Evolutionary conservation across 2,797 vertebrate species (phyloP).

Genomic region (Gadopsis marmoratus): DNA sequence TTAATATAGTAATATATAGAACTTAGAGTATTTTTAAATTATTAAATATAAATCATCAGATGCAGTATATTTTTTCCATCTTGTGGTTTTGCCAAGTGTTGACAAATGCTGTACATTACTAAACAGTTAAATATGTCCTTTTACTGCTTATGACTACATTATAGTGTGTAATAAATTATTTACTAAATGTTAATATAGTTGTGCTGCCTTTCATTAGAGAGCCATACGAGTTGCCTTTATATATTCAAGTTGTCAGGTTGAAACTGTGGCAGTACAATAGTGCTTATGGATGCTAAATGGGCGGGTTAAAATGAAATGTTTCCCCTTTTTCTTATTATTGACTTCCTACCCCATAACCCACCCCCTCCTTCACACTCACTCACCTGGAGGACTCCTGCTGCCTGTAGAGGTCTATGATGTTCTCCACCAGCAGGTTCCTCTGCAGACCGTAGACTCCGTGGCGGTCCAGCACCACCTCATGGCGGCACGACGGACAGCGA

Average conservation of each 20-base stretch:
- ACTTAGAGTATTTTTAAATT: background rate
- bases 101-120: background rate
- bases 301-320: background rate
- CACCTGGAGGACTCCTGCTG: conserved; percentile 90
- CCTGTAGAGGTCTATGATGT: conserved; percentile 94
- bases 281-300: background rate
- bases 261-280: too few relatives aligned
- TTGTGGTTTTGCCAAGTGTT: background rate
- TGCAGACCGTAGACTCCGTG: conserved; percentile 92
- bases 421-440: conserved; percentile 94
- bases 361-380: background rate
- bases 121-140: background rate
- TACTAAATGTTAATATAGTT: background rate
- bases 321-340: too few relatives aligned
- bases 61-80: background rate
- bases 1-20: background rate
- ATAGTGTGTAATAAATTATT: background rate
- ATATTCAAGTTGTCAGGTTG: too few relatives aligned
- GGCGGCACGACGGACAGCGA: conserved; percentile 92
- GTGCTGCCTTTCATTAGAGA: too few relatives aligned
- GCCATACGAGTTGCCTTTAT: too few relatives aligned
- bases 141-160: background rate
- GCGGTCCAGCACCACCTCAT: conserved; percentile 92
- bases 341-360: background rate
- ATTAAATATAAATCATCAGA: background rate